Evolutionary conservation across 2,888 invertebrate genomes (phyloP).

Genomic region (Linnaemya tessellans): DNA sequence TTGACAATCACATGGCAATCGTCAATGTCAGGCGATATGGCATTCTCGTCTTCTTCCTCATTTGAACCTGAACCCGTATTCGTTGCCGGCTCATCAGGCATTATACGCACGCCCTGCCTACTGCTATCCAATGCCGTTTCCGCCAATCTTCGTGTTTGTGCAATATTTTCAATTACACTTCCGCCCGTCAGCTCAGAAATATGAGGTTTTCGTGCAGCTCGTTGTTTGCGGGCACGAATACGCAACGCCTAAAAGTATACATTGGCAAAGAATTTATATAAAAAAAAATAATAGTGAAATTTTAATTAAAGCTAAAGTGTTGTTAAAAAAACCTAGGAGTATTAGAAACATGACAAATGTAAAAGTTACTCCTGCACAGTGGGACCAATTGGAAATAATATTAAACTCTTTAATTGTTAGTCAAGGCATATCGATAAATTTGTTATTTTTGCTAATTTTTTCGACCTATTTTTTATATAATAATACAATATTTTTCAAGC

Average conservation of each 20-base stretch:
- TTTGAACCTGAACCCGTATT: slow-evolving; percentile 96
- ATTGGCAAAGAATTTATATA: slow-evolving; percentile 14
- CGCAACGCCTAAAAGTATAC: slow-evolving; percentile 88
- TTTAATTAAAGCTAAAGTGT: not conserved
- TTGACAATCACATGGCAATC: slow-evolving; percentile 94
- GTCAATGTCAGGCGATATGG: slow-evolving; percentile 86
- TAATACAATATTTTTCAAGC: too few relatives aligned
- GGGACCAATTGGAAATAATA: not conserved
- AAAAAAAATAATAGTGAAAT: not conserved
- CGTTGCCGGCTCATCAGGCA: slow-evolving; percentile 91
- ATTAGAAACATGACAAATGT: not conserved
- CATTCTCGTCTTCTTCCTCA: slow-evolving; percentile 90
- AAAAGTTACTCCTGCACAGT: not conserved
- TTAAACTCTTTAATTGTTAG: too few relatives aligned
- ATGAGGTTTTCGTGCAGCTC: slow-evolving; percentile 91
- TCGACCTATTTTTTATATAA: too few relatives aligned
- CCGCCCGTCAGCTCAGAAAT: slow-evolving; percentile 89
- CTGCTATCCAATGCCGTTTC: slow-evolving; percentile 88
- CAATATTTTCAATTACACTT: slow-evolving; percentile 95
- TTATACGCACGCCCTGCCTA: slow-evolving; percentile 84
- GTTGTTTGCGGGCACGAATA: slow-evolving; percentile 91
- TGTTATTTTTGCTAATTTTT: too few relatives aligned
- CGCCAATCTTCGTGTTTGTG: slow-evolving; percentile 90
- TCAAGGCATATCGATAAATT: too few relatives aligned
- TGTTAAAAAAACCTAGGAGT: not conserved